A percentile compares a stretch with the other conserved stretches of the same genome.
Conservation (phyloP, 2,797 vertebrate species). For the Gallinago stenura region DNA sequence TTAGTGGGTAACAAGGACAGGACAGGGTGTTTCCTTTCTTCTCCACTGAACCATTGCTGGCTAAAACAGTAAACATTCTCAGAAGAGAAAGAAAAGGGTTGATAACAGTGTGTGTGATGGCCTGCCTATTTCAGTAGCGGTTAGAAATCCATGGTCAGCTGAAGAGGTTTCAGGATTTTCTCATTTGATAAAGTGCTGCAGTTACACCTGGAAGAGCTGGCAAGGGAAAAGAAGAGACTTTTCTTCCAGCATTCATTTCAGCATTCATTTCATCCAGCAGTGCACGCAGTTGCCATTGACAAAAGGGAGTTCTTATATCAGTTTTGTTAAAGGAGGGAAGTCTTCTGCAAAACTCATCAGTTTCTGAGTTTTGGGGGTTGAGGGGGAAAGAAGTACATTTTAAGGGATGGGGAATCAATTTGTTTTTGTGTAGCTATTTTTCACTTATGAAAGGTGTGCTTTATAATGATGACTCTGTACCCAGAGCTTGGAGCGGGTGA, state of each 20-base stretch:
- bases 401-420: conserved; percentile 11
- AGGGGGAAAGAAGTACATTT: neutral
- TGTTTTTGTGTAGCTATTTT: neutral
- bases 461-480: neutral
- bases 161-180: neutral
- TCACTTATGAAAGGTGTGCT: neutral
- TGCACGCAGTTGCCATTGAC: neutral
- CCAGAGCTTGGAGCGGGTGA: neutral
- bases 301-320: neutral
- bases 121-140: neutral
- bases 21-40: neutral
- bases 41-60: neutral
- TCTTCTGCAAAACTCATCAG: conserved; percentile 29
- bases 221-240: neutral
- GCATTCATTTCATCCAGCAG: neutral
- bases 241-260: neutral
- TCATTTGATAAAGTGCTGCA: neutral
- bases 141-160: neutral
- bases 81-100: neutral
- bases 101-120: accelerated
- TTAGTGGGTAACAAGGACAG: neutral
- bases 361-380: neutral
- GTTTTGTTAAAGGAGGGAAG: neutral
- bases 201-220: neutral
- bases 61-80: neutral